Base-by-base conservation (phyloP, 2,113 vertebrate genomes). In the Pan troglodytes region DNA sequence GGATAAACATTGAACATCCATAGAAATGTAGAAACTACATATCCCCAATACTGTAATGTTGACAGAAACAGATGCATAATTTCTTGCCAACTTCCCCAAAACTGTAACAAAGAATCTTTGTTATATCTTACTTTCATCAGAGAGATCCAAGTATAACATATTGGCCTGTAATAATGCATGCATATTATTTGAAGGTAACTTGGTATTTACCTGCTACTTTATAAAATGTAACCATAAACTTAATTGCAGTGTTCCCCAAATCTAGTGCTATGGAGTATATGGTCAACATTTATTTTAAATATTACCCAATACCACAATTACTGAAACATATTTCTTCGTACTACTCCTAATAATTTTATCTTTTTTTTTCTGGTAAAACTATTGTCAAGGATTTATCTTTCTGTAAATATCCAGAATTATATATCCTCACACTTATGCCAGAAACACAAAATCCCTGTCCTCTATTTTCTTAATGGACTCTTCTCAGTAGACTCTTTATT, bases 41-140 rank as follows among this genome's bases (percentile, higher is more conserved):
- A 68, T 88, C 35, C 2, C 14, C 2, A 30, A 43, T 55, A 84
- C 78, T 70, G n/a, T 38, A 50, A 78, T 79, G 1, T 83, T 43
- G 18, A n/a, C 14, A 68, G 59, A 25, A 93, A 67, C 4, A 73
- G 88, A 75, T 52, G n/a, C 8, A 73, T 57, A 43, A 40, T 80
- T 91, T 57, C 30, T 86, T 96, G 20, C 13, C 11, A 85, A 27
- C 1, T 8, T 85, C 45, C 61, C 70, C 16, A 92, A 76, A 88
- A 81, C 12, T n/a, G 12, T 81, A 95, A 64, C 9, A 43, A 96
- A 43, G 32, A 93, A 38, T 68, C 17, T 27, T 45, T 90, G 10
- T 67, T 97, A 92, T 70, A 72, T 72, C 43, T 81, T 80, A 57
- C 32, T 91, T 75, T 97, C 22, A 79, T 87, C 18, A 61, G 13